A percentile compares a stretch with the other conserved stretches of the same genome.
phyloP scores from a whole-genome alignment of 2,113 vertebrate species.

The Gymnobelideus leadbeateri region DNA sequence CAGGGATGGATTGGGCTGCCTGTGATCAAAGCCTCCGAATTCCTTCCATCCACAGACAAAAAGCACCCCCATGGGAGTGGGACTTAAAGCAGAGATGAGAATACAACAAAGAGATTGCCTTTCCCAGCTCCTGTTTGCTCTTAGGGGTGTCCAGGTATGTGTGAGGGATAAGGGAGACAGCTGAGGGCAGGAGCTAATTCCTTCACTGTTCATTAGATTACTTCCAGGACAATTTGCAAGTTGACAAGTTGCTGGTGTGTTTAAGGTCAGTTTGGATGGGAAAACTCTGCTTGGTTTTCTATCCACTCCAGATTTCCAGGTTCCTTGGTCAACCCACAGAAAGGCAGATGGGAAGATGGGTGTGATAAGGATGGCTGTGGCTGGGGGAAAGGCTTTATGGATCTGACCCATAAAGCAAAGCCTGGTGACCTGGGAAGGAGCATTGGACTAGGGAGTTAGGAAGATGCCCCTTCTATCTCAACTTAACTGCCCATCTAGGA shows the following conservation, averaged over 20 bases:
- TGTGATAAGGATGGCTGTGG: not conserved
- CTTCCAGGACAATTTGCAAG: not conserved
- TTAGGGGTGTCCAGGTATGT: not conserved
- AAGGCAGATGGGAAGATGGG: not conserved
- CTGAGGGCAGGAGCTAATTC: not conserved
- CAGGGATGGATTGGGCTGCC: constrained; percentile 54
- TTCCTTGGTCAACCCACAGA: not conserved
- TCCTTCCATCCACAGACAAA: constrained; percentile 41
- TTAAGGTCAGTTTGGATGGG: not conserved
- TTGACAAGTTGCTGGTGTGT: not conserved
- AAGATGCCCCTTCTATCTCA: not conserved
- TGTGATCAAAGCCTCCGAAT: not conserved
- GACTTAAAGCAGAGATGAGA: not conserved
- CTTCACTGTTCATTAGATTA: not conserved
- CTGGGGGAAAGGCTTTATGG: not conserved
- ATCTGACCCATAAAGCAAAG: not conserved
- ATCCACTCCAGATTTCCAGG: not conserved
- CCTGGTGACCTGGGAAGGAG: not conserved
- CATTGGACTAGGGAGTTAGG: not conserved
- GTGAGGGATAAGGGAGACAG: rapidly evolving
- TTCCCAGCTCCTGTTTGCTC: not conserved
- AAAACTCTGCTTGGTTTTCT: not conserved
- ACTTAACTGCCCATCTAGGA: not conserved
- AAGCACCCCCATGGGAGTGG: not conserved
- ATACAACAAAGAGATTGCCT: not conserved